Evolutionary conservation across 2,888 invertebrate genomes (phyloP), one percentile per base, ranked within the genome.

Genomic region (Caenorhabditis uteleia): DNA sequence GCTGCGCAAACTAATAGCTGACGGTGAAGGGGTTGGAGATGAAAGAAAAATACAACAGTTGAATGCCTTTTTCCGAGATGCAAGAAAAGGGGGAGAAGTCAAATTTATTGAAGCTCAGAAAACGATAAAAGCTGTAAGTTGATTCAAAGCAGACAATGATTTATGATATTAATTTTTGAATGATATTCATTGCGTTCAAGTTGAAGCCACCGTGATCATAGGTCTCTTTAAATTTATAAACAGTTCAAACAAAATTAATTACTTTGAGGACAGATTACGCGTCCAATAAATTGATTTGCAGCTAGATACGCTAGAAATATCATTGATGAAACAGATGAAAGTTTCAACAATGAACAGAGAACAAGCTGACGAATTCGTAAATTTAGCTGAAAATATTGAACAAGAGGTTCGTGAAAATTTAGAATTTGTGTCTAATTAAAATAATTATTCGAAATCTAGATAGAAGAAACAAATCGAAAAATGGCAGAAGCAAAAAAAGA

Each of bases 11-110:
- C 86, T 97, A 34, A 85, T 95, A 27, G 93, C 95, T 78, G 97
- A 97, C 84, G 97, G 95, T 16, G 95, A 97, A 87, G 95, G 95
- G 7, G 93, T 92, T 10, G 95, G 94, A 20, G 97, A 97, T 83
- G 95, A 97, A 83, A 88, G 94, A 56, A 87, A 93, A 18, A 59
- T 78, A 18, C 53, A 68, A 21, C 55, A 71, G 20, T 21, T 79
- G 2, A 43, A 66, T 18, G 20, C 53, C 5, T 59, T 55, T 34
- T 36, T 72, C 18, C 49, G 66, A 16, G 61, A 59, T 4, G 42
- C 48, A 14, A 42, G 55, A n/a, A 38, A 43, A 2, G 16, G 16
- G 1, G 59, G 26, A 6, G 61, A 62, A 23, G 27, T 43, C 0
- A 62, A 46, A 21, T 26, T 53, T 7, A 38, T 36, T 3, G 70